These are phyloP conservation scores for Hormaphis cornu DNA, from an alignment of 1,140 invertebrate genomes.

Conservation along the genomic window DNA sequence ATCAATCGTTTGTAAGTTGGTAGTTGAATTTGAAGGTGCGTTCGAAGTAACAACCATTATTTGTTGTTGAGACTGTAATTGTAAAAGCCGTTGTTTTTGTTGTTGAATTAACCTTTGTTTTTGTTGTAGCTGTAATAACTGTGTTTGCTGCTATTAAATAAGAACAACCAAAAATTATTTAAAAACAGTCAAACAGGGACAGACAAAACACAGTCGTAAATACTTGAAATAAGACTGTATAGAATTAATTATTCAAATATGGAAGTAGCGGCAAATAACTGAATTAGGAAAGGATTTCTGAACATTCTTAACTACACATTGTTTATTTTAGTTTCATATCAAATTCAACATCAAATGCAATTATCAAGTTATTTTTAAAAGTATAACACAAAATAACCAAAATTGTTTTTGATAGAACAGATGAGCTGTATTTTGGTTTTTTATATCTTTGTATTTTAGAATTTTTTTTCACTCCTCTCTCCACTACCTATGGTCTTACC, in stretches of 20 bases:
- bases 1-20: slow-evolving; percentile 62
- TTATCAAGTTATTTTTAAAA: too few species aligned
- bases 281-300: too few species aligned
- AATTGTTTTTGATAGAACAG: too few species aligned
- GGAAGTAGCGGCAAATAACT: too few species aligned
- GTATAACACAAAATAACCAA: too few species aligned
- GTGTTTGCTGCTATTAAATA: slow-evolving; percentile 42
- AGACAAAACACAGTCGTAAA: slow-evolving; percentile 36
- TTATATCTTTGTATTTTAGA: too few species aligned
- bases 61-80: slow-evolving; percentile 61
- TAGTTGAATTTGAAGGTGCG: slow-evolving; percentile 42
- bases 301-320: too few species aligned
- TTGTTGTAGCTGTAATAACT: slow-evolving; percentile 34
- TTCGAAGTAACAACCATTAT: slow-evolving; percentile 57
- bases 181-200: not conserved
- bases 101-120: slow-evolving; percentile 16
- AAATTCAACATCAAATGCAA: too few species aligned
- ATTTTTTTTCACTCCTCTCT: not conserved
- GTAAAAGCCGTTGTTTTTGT: slow-evolving; percentile 40
- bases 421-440: too few species aligned
- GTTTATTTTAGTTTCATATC: too few species aligned
- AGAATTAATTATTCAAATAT: too few species aligned
- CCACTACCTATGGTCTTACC: not conserved
- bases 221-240: too few species aligned
- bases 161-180: not conserved